Evolutionary conservation across 2,888 invertebrate genomes (phyloP), one percentile per base, ranked within the genome.

Genomic region (Serrognathus titanus): DNA sequence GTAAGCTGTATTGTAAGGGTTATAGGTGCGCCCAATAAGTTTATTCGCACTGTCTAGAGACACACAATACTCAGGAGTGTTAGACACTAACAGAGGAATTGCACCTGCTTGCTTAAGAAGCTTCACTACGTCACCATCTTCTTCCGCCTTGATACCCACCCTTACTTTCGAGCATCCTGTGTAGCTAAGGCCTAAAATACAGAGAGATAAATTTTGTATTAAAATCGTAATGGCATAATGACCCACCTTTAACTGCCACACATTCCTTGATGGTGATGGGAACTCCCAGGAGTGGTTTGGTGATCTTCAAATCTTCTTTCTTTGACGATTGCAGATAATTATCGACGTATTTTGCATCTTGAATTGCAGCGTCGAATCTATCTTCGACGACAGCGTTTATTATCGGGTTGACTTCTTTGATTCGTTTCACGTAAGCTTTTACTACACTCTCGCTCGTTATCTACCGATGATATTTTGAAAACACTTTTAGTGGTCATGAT

Each of bases 211-310:
- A 35, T 10, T 48, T n/a, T 12, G 12, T 4, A 51, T 41, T 45
- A 20, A n/a, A 47, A 16, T 43, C 16, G 36, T 24, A 41, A 16
- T 73, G 84, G 7, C 62, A 60, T 58, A 54, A 43, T 73, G 84
- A 13, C n/a, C 9, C 47, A 57, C 90, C 93, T 82, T 88, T 84
- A 2, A 92, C 85, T 48, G 85, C 84, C 66, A 92, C 87, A 66
- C 88, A 87, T 75, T 93, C 92, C 75, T 94, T 95, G 0, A 92
- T 86, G 5, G 93, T 91, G 60, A 94, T 81, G 0, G 95, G 95
- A 3, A 95, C 83, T 3, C 95, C 94, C 8, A 92, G 78, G 58
- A 94, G 78, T 0, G 93, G 93, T 64, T 85, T 87, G 47, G 87
- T 82, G 55, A 81, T 80, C 60, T 83, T 85, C 67, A 90, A 79